These are phyloP conservation scores for Meghimatium bilineatum DNA, from an alignment of 2,888 invertebrate genomes.

Conservation along the genomic window DNA sequence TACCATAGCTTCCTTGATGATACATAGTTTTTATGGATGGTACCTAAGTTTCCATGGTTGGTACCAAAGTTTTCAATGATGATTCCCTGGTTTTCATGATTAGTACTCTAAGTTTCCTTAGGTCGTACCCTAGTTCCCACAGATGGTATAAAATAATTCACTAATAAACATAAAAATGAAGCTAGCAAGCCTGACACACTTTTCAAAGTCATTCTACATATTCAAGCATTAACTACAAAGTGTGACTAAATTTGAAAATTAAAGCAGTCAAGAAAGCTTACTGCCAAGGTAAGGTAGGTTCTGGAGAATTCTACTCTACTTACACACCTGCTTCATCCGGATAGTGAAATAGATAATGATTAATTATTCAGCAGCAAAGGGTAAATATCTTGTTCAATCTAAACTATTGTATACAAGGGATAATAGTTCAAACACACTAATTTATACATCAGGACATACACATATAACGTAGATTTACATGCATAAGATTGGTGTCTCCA, in stretches of 20 bases:
- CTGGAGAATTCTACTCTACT: not conserved
- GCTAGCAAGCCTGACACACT: conserved; percentile 27
- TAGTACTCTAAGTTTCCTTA: too few species aligned
- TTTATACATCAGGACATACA: conserved; percentile 28
- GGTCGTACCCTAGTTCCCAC: too few species aligned
- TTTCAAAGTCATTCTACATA: conserved; percentile 15
- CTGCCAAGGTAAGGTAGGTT: not conserved
- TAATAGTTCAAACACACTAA: conserved; percentile 1
- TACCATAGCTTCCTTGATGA: too few species aligned
- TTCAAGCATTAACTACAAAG: not conserved
- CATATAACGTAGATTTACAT: conserved; percentile 33
- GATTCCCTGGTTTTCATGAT: too few species aligned
- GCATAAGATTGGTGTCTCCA: conserved; percentile 48
- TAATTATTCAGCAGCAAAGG: too few species aligned
- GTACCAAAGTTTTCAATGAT: too few species aligned
- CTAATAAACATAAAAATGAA: not conserved
- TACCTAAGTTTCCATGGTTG: too few species aligned
- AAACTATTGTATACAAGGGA: not conserved
- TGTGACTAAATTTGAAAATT: not conserved
- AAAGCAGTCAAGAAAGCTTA: not conserved
- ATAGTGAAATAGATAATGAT: not conserved
- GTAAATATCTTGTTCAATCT: not conserved
- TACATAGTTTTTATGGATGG: too few species aligned
- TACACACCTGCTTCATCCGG: not conserved
- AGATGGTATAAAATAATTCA: too few species aligned